Evolutionary conservation across 1,140 invertebrate species (phyloP).

Genomic region (Monochamus saltuarius): DNA sequence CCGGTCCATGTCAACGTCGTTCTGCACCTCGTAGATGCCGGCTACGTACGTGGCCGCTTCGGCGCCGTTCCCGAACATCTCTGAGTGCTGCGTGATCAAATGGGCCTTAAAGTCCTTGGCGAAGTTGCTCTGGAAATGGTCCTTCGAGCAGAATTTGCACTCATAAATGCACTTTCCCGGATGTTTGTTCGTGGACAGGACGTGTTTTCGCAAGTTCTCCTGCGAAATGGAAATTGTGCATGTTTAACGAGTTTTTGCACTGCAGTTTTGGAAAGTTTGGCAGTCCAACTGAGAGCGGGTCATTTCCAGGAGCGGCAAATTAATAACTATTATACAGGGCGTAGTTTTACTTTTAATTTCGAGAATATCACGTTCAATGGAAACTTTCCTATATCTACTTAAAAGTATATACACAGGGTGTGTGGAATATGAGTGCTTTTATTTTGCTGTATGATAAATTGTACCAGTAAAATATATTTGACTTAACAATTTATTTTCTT

Average conservation of each 20-base stretch:
- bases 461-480: no score
- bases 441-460: no score
- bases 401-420: no score
- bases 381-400: no score
- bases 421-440: no score
- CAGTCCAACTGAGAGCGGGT: neutral
- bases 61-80: constrained; percentile 53
- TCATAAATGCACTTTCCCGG: constrained; percentile 75
- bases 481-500: no score
- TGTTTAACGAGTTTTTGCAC: constrained; percentile 1
- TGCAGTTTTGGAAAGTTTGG: neutral
- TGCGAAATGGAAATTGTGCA: constrained; percentile 49
- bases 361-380: no score
- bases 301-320: no score
- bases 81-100: constrained; percentile 59
- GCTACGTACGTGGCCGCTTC: constrained; percentile 54
- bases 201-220: constrained; percentile 86
- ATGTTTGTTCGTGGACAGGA: constrained; percentile 77
- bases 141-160: constrained; percentile 62
- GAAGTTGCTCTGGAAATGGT: constrained; percentile 61
- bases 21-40: constrained; percentile 51
- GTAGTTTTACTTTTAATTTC: no score
- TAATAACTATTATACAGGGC: neutral
- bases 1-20: constrained; percentile 32
- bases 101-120: constrained; percentile 69